Base-by-base conservation (phyloP, 2,888 invertebrate species). In the Drosophila picticornis region DNA sequence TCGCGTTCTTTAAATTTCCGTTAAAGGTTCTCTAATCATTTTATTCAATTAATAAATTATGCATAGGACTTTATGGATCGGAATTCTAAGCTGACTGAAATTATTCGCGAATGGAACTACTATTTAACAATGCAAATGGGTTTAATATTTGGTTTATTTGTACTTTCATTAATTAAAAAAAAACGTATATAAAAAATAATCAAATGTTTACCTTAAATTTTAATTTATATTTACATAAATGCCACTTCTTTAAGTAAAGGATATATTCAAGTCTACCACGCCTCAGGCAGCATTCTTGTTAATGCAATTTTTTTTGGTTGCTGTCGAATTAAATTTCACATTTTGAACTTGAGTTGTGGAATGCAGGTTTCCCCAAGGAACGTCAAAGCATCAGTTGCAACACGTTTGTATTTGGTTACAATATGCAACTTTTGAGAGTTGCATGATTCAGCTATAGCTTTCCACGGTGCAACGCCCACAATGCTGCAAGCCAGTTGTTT, bases 391-490 rank as follows among this genome's bases (percentile, higher is more conserved):
- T 40, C 32, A 16, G 27, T 40, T 70, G 56, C 60, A 57, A 13
- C 16, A 52, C 34, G 32, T 43, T 32, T 36, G 32, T 59, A n/a
- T 56, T 32, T 56, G 55, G 32, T 65, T 53, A 34, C 40, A 38
- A 22, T 38, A 62, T 63, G 62, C 59, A 48, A 72, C 19, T 36
- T 27, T 72, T 72, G 19, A 29, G 50, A 34, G 56, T 29, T 38
- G 27, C 29, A 56, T 46, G 62, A 56, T 61, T 61, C 46, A 16
- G 52, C n/a, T 58, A 38, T n/a, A 36, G 67, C 52, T 65, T 57
- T 51, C 53, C 48, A 72, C 59, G 34, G 72, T 81, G 67, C 68
- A 81, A 83, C 84, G 84, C 87, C 84, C 82, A 79, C 80, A 72
- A 76, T 72, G 64, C 19, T 43, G 61, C 75, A 66, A 72, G 59